Evolutionary conservation across 2,113 vertebrate species (phyloP).

Genomic region (Neogobius melanostomus): DNA sequence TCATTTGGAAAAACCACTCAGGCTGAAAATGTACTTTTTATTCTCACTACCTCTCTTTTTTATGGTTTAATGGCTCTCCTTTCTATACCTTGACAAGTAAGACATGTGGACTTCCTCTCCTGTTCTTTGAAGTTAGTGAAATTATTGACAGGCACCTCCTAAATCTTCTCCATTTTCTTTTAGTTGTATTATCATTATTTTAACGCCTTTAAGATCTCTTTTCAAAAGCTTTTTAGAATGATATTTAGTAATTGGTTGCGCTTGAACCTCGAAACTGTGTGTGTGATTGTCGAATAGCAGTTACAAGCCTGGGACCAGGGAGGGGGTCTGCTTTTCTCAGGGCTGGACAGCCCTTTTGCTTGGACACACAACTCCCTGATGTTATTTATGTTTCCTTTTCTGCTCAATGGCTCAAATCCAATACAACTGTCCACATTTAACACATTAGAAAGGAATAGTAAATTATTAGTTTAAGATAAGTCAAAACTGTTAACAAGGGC

Average conservation of each 20-base stretch:
- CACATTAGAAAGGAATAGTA: too few relatives aligned
- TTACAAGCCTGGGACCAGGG: slow-evolving; percentile 61
- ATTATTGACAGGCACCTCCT: slow-evolving; percentile 60
- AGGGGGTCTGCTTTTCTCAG: slow-evolving; percentile 66
- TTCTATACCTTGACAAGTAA: slow-evolving; percentile 40
- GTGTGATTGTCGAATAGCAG: slow-evolving; percentile 62
- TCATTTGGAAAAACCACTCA: slow-evolving; percentile 72
- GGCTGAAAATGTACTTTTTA: slow-evolving; percentile 71
- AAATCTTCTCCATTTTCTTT: slow-evolving; percentile 49
- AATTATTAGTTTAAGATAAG: too few relatives aligned
- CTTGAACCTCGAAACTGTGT: slow-evolving; percentile 66
- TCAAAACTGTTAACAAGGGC: too few relatives aligned
- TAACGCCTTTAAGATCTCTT: slow-evolving; percentile 49
- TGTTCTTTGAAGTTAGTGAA: slow-evolving; percentile 49
- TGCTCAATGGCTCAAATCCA: slow-evolving; percentile 2
- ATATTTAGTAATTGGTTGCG: slow-evolving; percentile 77
- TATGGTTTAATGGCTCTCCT: slow-evolving; percentile 54
- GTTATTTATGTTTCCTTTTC: slow-evolving; percentile 52
- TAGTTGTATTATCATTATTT: slow-evolving; percentile 60
- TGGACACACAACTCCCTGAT: slow-evolving; percentile 42
- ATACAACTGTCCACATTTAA: not conserved
- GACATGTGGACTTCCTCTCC: slow-evolving; percentile 39
- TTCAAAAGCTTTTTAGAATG: slow-evolving; percentile 62
- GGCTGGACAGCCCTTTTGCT: slow-evolving; percentile 30
- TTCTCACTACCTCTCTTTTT: slow-evolving; percentile 63